A percentile compares a stretch with the other conserved stretches of the same genome.
phyloP scores from a whole-genome alignment of 2,888 invertebrate genomes.

The Lasioglossum leucozonium region DNA sequence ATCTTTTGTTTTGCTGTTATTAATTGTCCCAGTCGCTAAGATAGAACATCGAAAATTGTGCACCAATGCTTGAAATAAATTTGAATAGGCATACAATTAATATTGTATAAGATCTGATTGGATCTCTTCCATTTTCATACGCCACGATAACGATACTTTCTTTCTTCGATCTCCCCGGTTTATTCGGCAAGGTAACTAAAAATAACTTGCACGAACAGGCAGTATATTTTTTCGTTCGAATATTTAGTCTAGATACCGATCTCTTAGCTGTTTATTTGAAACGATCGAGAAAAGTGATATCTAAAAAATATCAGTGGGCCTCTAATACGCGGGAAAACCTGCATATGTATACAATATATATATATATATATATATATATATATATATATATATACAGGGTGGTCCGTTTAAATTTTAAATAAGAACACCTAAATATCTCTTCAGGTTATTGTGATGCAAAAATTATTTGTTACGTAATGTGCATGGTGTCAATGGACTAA shows the following conservation, averaged over 20 bases:
- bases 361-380: too few relatives aligned
- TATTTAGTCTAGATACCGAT: not conserved
- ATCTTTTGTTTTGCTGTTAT: not conserved
- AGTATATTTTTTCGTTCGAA: not conserved
- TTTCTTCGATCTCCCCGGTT: not conserved
- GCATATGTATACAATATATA: too few relatives aligned
- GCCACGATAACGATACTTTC: not conserved
- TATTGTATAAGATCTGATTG: not conserved
- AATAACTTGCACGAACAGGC: slow-evolving; percentile 9
- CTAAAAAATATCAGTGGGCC: not conserved
- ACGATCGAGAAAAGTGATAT: not conserved
- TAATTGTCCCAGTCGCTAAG: too few relatives aligned
- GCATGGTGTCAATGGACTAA: too few relatives aligned
- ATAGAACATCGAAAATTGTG: too few relatives aligned
- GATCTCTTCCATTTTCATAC: not conserved
- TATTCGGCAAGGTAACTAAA: not conserved
- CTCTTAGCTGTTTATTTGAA: not conserved
- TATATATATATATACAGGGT: too few relatives aligned
- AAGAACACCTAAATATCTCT: too few relatives aligned
- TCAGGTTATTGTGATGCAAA: too few relatives aligned
- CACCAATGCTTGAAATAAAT: too few relatives aligned
- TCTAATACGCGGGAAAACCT: not conserved
- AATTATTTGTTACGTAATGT: too few relatives aligned
- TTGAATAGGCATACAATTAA: not conserved
- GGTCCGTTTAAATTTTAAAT: too few relatives aligned